Evolutionary conservation across 2,113 vertebrate species (phyloP).

Genomic region (Psettodes erumei): DNA sequence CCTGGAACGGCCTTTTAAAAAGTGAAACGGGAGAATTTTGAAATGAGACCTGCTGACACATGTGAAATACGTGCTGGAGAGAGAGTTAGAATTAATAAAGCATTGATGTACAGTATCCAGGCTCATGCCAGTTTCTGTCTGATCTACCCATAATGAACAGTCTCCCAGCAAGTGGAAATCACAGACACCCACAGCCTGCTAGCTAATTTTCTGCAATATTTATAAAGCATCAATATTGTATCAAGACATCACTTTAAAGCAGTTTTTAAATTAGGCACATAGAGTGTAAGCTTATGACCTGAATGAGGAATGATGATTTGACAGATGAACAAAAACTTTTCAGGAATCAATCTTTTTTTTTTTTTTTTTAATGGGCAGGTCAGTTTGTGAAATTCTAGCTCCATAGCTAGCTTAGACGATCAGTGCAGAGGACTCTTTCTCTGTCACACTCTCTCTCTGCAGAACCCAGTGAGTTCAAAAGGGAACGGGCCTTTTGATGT

Average conservation of each 20-base stretch:
- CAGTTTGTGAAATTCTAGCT: conserved; percentile 50
- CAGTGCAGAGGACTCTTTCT: conserved; percentile 39
- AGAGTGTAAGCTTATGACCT: conserved; percentile 8
- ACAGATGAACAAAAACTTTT: conserved; percentile 64
- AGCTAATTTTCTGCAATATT: conserved; percentile 73
- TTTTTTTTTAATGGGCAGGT: too few relatives aligned
- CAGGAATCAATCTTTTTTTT: conserved; percentile 20
- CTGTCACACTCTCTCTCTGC: conserved; percentile 54
- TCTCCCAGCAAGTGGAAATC: conserved; percentile 66
- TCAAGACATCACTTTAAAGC: conserved; percentile 69
- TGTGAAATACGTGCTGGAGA: conserved; percentile 30
- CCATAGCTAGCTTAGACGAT: neutral
- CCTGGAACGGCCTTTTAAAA: conserved; percentile 19
- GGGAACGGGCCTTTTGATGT: conserved; percentile 78
- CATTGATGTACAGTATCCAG: conserved; percentile 47
- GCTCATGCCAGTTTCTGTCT: conserved; percentile 78
- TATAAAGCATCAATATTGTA: conserved; percentile 75
- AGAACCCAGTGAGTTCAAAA: conserved; percentile 79
- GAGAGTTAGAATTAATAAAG: conserved; percentile 55
- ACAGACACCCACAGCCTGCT: conserved; percentile 47
- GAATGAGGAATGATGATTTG: conserved; percentile 36
- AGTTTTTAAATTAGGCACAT: conserved; percentile 53
- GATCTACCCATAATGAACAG: conserved; percentile 73
- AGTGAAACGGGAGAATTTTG: conserved; percentile 47
- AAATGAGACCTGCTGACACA: conserved; percentile 60